phyloP scores from a whole-genome alignment of 2,113 vertebrate genomes.

The Rattus rattus region DNA sequence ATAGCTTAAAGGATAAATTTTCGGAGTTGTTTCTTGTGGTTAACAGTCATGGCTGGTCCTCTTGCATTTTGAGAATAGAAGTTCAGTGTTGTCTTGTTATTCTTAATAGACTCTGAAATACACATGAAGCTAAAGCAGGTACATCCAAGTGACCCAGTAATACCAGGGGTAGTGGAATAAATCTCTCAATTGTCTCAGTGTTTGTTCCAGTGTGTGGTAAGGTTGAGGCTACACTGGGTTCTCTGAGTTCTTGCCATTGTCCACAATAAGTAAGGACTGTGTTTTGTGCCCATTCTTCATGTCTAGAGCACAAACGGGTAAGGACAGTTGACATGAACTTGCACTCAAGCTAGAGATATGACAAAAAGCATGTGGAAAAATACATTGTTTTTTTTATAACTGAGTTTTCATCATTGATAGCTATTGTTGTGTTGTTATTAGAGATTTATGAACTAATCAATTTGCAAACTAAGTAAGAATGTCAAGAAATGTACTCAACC shows the following conservation, averaged over 20 bases:
- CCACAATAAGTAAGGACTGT: background rate
- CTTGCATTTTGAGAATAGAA: background rate
- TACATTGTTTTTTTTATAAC: background rate
- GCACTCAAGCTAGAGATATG: background rate
- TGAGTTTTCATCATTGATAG: background rate
- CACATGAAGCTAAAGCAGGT: background rate
- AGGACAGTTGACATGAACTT: background rate
- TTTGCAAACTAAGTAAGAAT: background rate
- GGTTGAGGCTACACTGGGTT: background rate
- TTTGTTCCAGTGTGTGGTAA: background rate
- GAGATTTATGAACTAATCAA: background rate
- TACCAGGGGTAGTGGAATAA: no score
- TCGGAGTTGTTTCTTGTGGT: background rate
- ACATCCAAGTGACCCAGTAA: background rate
- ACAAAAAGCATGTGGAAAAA: background rate
- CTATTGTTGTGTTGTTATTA: background rate
- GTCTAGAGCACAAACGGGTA: rapidly evolving
- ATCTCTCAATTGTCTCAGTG: background rate
- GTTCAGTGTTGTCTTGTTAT: background rate
- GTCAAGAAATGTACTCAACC: background rate
- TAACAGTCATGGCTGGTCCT: background rate
- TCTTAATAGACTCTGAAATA: background rate
- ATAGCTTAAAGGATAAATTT: no score
- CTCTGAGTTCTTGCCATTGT: background rate
- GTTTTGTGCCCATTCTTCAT: no score